Base-by-base conservation (phyloP, 2,113 vertebrate species). In the Lutjanus erythropterus region DNA sequence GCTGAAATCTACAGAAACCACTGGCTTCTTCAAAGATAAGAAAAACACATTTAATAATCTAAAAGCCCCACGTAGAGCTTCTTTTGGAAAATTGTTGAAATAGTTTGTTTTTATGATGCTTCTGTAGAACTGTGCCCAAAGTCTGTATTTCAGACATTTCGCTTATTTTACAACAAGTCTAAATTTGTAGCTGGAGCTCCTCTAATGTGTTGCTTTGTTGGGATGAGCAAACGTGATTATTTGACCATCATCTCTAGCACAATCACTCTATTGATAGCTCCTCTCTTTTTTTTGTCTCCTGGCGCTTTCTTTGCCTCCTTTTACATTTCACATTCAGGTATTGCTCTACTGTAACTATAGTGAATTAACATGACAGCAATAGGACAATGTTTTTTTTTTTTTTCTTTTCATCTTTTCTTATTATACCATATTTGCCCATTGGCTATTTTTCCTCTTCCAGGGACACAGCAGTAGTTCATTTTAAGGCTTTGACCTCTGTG, bases 401-500 rank as follows among this genome's bases (percentile, higher is more conserved):
- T 66, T 62, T 62, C 55, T 42, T 2, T 42, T 23, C 42, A 8
- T 25, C 19, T 66, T 64, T 25, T 50, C 31, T 25, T n/a, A 47
- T 18, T 12, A 37, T 33, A 14, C 42, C 16, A 14, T 29, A 23
- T 49, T 39, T 58, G 18, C 1, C 3, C 21, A 18, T 37, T 7
- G 35, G 31, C 23, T 59, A 27, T 18, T 59, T 61, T 35, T 14
- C 9, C 6, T 70, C 16, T 55, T 37, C 35, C 55, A 42, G 44
- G 46, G 65, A 11, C 0, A 35, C 9, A 21, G 25, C 15, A 47
- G 59, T 42, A 27, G 10, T 72, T 83, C 37, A 19, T 46, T 55
- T 70, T 49, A 53, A 44, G 21, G 55, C 10, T 61, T 14, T 49
- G 35, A 81, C 66, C 52, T 83, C 49, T 46, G 8, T 49, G 21